These are phyloP conservation scores for Chlorodrepanis virens DNA, from an alignment of 2,113 vertebrate genomes.

Conservation along the genomic window DNA sequence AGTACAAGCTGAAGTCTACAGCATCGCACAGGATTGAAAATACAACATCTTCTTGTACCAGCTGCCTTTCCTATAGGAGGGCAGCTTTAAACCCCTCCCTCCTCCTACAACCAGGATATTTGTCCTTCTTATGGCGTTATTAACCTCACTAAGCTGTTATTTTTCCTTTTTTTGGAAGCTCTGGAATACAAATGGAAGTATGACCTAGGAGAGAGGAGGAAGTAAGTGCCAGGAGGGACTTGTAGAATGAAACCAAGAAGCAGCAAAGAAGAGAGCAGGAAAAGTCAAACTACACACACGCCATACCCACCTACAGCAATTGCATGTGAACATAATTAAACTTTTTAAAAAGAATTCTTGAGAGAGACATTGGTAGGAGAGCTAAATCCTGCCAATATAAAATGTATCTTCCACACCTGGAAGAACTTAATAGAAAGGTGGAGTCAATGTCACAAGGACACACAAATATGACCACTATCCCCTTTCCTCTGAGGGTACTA, in stretches of 20 bases:
- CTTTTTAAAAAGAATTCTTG: not conserved
- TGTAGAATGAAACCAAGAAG: not conserved
- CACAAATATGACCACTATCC: not conserved
- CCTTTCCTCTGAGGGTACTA: not conserved
- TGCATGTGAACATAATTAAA: not conserved
- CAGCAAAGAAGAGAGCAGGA: not conserved
- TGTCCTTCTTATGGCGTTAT: not conserved
- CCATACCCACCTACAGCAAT: not conserved
- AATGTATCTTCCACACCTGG: not conserved
- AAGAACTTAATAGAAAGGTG: not conserved
- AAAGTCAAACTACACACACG: not conserved
- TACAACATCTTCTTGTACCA: not conserved
- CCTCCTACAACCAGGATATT: not conserved
- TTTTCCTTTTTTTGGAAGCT: not conserved
- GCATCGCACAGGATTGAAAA: not conserved
- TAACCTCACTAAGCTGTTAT: slow-evolving; percentile 1
- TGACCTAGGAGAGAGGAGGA: not conserved
- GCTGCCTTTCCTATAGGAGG: not conserved
- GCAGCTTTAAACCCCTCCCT: not conserved
- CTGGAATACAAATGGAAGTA: not conserved
- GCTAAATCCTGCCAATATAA: not conserved
- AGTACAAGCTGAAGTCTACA: not conserved
- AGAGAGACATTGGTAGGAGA: not conserved
- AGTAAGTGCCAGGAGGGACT: not conserved
- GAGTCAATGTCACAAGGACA: not conserved